Conservation (phyloP, 2,797 vertebrate species). For the Sitta carolinensis region DNA sequence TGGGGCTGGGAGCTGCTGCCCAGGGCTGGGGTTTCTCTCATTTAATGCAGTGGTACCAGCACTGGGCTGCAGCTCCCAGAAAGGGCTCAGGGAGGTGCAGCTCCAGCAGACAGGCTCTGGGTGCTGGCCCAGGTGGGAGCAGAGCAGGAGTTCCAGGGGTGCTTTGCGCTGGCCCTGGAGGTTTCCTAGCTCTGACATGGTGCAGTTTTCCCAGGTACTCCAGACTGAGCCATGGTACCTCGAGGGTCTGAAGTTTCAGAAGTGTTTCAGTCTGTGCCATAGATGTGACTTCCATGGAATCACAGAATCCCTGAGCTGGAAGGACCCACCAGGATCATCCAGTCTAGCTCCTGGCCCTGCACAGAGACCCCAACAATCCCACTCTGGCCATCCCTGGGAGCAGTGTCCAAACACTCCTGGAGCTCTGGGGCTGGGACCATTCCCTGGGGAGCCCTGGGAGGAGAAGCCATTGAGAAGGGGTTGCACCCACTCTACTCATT, state of each 20-base stretch:
- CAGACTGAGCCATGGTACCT: accelerated
- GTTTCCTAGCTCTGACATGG: background rate
- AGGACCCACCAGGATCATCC: background rate
- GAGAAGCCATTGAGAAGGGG: background rate
- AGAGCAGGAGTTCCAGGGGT: background rate
- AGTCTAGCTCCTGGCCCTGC: background rate
- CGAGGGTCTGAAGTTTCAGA: too few relatives aligned
- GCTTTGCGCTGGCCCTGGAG: background rate
- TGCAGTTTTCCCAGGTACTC: accelerated
- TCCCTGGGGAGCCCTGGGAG: background rate
- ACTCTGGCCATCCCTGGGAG: background rate
- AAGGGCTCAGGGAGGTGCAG: background rate
- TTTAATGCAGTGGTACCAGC: accelerated
- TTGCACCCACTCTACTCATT: background rate
- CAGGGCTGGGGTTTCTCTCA: accelerated
- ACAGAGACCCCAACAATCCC: background rate
- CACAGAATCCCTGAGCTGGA: background rate
- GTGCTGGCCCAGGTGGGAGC: background rate
- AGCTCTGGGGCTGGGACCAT: background rate
- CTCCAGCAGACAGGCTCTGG: background rate
- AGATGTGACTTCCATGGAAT: background rate
- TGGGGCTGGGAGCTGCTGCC: background rate
- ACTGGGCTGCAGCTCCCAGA: background rate
- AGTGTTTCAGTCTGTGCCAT: background rate
- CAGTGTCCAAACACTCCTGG: background rate